These are phyloP conservation scores for Paramisgurnus dabryanus DNA, from an alignment of 2,113 vertebrate species.

Conservation along the genomic window DNA sequence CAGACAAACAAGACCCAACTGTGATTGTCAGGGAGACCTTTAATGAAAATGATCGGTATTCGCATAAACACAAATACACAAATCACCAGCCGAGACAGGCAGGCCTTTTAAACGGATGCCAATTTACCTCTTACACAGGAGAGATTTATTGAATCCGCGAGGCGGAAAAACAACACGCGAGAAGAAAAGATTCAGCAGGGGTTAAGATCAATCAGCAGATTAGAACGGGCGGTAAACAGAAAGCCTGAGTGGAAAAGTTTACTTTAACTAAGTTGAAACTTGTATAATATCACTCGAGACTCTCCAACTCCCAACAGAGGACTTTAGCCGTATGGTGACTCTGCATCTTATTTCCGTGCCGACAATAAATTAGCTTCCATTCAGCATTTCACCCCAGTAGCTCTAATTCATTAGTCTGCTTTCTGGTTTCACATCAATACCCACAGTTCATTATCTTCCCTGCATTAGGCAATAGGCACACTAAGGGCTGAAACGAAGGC, in stretches of 20 bases:
- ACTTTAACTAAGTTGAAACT: not conserved
- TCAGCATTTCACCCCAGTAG: constrained; percentile 36
- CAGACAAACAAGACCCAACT: constrained; percentile 3
- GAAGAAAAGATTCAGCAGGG: constrained; percentile 40
- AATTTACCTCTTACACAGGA: constrained; percentile 46
- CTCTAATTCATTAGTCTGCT: constrained; percentile 46
- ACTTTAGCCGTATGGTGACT: constrained; percentile 20
- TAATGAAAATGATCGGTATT: constrained; percentile 49
- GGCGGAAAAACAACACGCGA: not conserved
- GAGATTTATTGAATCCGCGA: constrained; percentile 54
- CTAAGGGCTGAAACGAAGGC: not conserved
- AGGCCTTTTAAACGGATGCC: constrained; percentile 42
- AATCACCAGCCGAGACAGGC: constrained; percentile 48
- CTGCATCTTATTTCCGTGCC: constrained; percentile 34
- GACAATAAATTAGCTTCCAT: constrained; percentile 38
- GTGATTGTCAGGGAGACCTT: constrained; percentile 34
- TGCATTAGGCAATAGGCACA: constrained; percentile 33
- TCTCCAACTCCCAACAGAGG: not conserved
- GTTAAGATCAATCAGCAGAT: constrained; percentile 47
- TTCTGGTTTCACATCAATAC: constrained; percentile 40
- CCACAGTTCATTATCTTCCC: constrained; percentile 41
- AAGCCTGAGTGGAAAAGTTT: constrained; percentile 7
- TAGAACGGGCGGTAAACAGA: constrained; percentile 36
- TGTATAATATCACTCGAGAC: constrained; percentile 1
- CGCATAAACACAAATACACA: constrained; percentile 39